Conservation (phyloP, 2,888 invertebrate species). For the Sarcophaga variegata region DNA sequence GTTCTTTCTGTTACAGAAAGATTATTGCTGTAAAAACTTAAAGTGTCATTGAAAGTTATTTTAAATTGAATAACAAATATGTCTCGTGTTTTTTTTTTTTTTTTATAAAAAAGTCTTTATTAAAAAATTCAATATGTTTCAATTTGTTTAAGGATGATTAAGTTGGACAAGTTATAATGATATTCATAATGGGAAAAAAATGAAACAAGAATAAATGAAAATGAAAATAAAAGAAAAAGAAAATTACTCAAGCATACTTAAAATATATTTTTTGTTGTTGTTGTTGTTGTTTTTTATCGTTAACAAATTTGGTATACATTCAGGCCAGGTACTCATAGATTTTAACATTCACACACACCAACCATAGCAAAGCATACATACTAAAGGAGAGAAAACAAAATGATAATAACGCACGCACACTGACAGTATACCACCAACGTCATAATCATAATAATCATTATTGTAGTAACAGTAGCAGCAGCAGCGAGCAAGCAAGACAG, state of each 20-base stretch:
- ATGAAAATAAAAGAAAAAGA: conserved; percentile 31
- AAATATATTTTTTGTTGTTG: background rate
- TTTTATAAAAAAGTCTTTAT: conserved; percentile 26
- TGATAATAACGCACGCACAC: background rate
- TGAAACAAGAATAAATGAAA: conserved; percentile 16
- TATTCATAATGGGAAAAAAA: conserved; percentile 40
- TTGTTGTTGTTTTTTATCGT: conserved; percentile 37
- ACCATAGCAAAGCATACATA: background rate
- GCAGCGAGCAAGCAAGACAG: background rate
- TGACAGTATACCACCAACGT: background rate
- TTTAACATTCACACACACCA: background rate
- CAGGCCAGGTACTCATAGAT: background rate
- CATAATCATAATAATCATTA: background rate
- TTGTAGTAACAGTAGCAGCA: background rate
- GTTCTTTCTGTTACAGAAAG: no score
- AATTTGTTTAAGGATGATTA: conserved; percentile 50
- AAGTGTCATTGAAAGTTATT: background rate
- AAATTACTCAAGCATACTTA: conserved; percentile 45
- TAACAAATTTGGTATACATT: conserved; percentile 33
- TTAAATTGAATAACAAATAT: conserved; percentile 19
- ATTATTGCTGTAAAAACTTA: background rate
- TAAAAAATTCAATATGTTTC: conserved; percentile 32
- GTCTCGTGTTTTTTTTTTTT: background rate
- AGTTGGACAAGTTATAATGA: conserved; percentile 53
- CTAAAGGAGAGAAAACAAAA: background rate